A percentile compares a stretch with the other conserved stretches of the same genome.
Conservation (phyloP, 1,140 invertebrate species). For the Zaprionus inermis region DNA sequence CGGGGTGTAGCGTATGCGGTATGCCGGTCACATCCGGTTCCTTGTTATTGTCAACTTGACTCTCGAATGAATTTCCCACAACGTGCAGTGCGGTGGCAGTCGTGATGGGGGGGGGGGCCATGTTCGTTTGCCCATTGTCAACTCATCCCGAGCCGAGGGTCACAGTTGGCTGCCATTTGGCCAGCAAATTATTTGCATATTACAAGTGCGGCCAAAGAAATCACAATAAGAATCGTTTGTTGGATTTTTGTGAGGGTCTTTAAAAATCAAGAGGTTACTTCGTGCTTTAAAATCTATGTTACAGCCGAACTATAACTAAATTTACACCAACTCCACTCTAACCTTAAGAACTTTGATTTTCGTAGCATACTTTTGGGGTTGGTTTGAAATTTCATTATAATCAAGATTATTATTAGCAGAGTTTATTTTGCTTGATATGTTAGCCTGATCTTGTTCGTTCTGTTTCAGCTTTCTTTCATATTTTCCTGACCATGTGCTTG, state of each 20-base stretch:
- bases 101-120: neutral
- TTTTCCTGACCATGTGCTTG: neutral
- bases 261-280: neutral
- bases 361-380: slow-evolving; percentile 2
- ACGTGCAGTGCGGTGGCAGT: slow-evolving; percentile 43
- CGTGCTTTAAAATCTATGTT: no score
- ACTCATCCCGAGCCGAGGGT: slow-evolving; percentile 56
- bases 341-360: neutral
- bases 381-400: neutral
- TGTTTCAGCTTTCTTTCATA: neutral
- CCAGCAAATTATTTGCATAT: slow-evolving; percentile 82
- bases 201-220: slow-evolving; percentile 53
- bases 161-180: slow-evolving; percentile 81
- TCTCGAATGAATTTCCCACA: slow-evolving; percentile 61
- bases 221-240: neutral
- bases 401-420: neutral
- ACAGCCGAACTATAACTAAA: neutral
- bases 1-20: slow-evolving; percentile 19
- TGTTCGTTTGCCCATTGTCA: slow-evolving; percentile 62
- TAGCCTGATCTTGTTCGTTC: neutral
- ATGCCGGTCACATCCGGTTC: slow-evolving; percentile 45
- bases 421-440: neutral
- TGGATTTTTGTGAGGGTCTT: neutral
- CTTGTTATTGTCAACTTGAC: slow-evolving; percentile 81
- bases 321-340: neutral